Percentiles rank a stretch among this genome's conserved stretches.
Evolutionary conservation across 2,113 vertebrate genomes (phyloP).

Genomic region (Crotalus helleri): DNA sequence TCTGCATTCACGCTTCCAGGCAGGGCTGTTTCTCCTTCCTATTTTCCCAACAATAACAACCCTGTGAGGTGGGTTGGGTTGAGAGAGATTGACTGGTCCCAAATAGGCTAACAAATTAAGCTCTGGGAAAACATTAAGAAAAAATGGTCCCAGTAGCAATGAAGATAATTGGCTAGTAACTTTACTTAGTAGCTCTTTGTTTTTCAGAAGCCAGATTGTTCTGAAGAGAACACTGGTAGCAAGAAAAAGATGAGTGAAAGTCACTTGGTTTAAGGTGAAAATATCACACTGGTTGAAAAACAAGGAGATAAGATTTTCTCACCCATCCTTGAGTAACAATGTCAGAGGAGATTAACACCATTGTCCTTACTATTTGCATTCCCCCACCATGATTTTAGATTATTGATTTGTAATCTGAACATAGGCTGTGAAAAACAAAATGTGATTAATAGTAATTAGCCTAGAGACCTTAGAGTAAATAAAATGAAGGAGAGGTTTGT

Average conservation of each 20-base stretch:
- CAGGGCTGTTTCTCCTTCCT: background rate
- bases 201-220: slow-evolving; percentile 50
- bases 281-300: background rate
- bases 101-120: slow-evolving; percentile 77
- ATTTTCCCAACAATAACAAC: background rate
- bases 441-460: background rate
- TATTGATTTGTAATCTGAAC: background rate
- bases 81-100: background rate
- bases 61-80: background rate
- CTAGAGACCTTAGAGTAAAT: background rate
- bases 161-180: slow-evolving; percentile 52
- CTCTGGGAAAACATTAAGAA: slow-evolving; percentile 74
- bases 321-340: background rate
- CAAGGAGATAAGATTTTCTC: slow-evolving; percentile 15
- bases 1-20: background rate
- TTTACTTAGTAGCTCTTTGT: slow-evolving; percentile 66
- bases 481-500: background rate
- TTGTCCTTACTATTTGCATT: background rate
- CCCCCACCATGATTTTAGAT: background rate
- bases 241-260: background rate
- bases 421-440: background rate
- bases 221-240: background rate
- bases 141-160: slow-evolving; percentile 74
- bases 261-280: background rate
- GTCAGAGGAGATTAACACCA: slow-evolving; percentile 11